Base-by-base conservation (phyloP, 1,140 invertebrate species). In the Nasonia longicornis region DNA sequence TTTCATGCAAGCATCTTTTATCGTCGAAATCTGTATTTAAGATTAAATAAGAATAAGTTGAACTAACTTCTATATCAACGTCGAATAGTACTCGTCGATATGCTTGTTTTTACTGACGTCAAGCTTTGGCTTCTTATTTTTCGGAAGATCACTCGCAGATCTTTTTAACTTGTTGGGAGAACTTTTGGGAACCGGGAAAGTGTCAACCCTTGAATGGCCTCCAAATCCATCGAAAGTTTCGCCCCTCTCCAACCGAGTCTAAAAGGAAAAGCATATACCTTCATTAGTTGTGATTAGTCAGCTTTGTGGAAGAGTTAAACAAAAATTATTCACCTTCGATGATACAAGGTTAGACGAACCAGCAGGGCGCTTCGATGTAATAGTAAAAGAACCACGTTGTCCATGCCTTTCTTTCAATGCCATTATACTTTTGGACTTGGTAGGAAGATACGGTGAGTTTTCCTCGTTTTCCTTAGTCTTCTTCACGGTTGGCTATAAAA, bases 161-260 rank as follows among this genome's bases (percentile, higher is more conserved):
- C 79, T 72, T 83, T 82, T 86, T 0, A 67, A 48, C 77, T 75
- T 84, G 20, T 80, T 84, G 12, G 67, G 0, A 3, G 69, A 80
- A 20, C 10, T 38, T 64, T 45, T 52, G 72, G 20, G 10, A 29
- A 66, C 38, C 26, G 88, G 87, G 82, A 89, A 90, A 3, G 77
- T 69, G 48, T 90, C 87, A 16, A 76, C 22, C 11, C 84, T 89
- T 7, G 87, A 86, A 83, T 89, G 89, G 6, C 89, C 89, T 35
- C 88, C 89, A 45, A 88, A 85, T 73, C 89, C 89, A 83, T 90
- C 85, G 71, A 85, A 89, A 14, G 79, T 76, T 69, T 83, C 82
- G 12, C 20, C 67, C 72, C 67, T 77, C 70, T 35, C 63, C 31
- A 26, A 8, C 6, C 26, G 16, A 77, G n/a, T 29, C 81, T 80